Conservation (phyloP, 2,888 invertebrate genomes). For the Alentia gelatinosa region DNA sequence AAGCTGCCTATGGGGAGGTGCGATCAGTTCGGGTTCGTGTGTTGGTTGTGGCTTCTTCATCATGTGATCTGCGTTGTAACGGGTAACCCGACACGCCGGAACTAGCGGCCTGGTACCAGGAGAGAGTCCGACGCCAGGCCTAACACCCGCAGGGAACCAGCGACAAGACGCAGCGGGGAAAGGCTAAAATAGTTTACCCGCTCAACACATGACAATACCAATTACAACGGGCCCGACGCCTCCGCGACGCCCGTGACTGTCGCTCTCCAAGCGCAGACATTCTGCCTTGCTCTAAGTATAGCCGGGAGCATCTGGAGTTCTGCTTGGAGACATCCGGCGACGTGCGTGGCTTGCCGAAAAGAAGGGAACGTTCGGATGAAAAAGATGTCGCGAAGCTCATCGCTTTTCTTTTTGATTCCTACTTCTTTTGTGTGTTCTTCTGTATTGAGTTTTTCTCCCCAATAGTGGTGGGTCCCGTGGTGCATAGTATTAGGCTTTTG, state of each 20-base stretch:
- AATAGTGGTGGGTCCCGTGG: too few relatives aligned
- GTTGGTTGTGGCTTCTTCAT: background rate
- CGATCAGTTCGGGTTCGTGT: background rate
- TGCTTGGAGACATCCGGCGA: background rate
- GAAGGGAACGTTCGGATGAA: background rate
- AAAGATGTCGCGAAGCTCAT: background rate
- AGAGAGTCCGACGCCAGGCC: background rate
- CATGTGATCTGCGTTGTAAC: background rate
- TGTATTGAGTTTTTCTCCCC: too few relatives aligned
- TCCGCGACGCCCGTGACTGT: background rate
- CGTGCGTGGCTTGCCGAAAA: background rate
- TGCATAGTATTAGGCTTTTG: too few relatives aligned
- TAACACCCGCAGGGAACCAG: background rate
- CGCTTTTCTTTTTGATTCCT: background rate
- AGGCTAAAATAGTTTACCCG: background rate
- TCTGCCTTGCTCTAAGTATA: too few relatives aligned
- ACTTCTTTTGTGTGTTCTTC: too few relatives aligned
- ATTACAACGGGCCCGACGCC: background rate
- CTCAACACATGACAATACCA: slow-evolving; percentile 1
- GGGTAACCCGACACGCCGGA: background rate
- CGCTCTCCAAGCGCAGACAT: background rate
- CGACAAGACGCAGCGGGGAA: slow-evolving; percentile 1
- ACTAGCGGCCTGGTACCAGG: background rate
- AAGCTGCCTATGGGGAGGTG: background rate
- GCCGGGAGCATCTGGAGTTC: too few relatives aligned